Evolutionary conservation across 1,140 invertebrate species (phyloP), one percentile per base, ranked within the genome.

Genomic region (Galendromus occidentalis): DNA sequence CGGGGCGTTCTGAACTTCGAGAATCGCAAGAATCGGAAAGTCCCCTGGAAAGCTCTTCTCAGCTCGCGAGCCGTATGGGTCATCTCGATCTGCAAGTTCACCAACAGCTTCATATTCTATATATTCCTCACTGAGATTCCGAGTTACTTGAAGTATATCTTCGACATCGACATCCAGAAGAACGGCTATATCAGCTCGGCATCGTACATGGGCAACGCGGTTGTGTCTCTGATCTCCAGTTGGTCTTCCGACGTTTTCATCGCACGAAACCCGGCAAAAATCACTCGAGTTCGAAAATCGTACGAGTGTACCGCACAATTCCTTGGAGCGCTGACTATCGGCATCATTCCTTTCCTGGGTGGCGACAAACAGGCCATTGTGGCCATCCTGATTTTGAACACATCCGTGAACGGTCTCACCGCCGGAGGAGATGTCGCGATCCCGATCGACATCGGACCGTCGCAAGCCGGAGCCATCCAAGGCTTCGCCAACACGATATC

Each of bases 41-140:
- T 59, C 14, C 51, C 51, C 51, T 59, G 51, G 51, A 25, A 29
- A 14, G 14, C 12, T 14, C 22, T 59, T 17, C 22, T 59, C 14
- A 59, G n/a, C 2, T 59, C 51, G 1, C 51, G 51, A 17, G 51
- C 51, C 14, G 51, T 59, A 14, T 59, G 51, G 51, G 22, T 59
- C 51, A 59, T 59, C 14, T 59, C 51, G 22, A 29, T 59, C 51
- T 59, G 51, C 51, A 59, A 59, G 51, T 25, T 59, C 14, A 59
- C 51, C 14, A 59, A 59, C 51, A 59, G 51, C 51, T 59, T 59
- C 51, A 59, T 59, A 17, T 59, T 59, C 51, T 59, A 59, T 22
- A 59, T 59, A 1, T 59, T 59, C 22, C 33, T 59, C 25, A 59
- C 51, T 1, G 51, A 59, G 20, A 59, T 59, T 22, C 51, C 51